Evolutionary conservation across 2,888 invertebrate species (phyloP), one percentile per base, ranked within the genome.

Genomic region (Tinea pellionella): DNA sequence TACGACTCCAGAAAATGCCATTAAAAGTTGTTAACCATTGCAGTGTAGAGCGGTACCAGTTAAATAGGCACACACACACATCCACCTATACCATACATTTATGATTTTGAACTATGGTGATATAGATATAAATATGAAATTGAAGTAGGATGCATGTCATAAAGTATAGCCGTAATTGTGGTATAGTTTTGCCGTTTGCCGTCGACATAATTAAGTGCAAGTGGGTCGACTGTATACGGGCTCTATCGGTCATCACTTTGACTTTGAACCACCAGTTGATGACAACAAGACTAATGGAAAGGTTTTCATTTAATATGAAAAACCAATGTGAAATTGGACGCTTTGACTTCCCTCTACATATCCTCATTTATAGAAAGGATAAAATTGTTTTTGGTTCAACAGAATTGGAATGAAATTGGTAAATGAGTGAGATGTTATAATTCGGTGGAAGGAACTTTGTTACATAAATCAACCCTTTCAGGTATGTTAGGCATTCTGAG

Each of bases 391-490:
- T 53, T 6, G 24, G 53, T 24, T 12, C 9, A 16, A 24, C 12
- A 53, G n/a, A 12, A 47, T 53, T n/a, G 24, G 24, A 53, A 24
- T 53, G 8, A 18, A 53, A 53, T 53, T 18, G 24, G 24, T 7
- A 53, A 24, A 18, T 53, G 18, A 18, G 3, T n/a, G n/a, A 53
- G 24, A 53, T 53, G 2, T 53, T 53, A 24, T 53, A 47, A 16
- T 53, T 53, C 53, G 24, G 53, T 53, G 4, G 24, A 53, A 53
- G 53, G 11, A 24, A 32, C 32, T 19, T 19, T 8, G 43, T 41
- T 29, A 55, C 61, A 69, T 72, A 71, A 76, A 75, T 75, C 74
- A 74, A 71, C 71, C 71, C 69, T 65, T 69, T 70, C 69, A 74
- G 73, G 74, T 74, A 71, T 69, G 68, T 66, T 65, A 63, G 69